phyloP scores from a whole-genome alignment of 2,888 invertebrate genomes.

The Neoascia interrupta region DNA sequence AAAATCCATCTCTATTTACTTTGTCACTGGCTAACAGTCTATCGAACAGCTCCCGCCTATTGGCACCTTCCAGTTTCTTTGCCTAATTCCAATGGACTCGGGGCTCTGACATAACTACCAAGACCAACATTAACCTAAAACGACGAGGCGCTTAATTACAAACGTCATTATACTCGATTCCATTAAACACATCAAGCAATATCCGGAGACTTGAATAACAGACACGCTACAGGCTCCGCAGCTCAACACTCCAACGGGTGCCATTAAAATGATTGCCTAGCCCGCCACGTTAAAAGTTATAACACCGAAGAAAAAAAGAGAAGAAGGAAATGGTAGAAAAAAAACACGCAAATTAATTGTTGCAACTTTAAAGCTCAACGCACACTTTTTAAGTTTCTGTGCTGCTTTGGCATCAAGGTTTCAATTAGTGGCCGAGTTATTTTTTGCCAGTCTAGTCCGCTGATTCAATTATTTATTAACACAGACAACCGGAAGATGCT shows the following conservation, averaged over 20 bases:
- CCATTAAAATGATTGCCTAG: neutral
- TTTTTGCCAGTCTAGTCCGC: neutral
- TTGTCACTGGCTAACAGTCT: too few species aligned
- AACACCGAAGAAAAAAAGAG: neutral
- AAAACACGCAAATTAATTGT: slow-evolving; percentile 41
- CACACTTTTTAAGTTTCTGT: slow-evolving; percentile 7
- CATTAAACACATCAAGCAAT: slow-evolving; percentile 38
- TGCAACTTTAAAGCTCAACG: slow-evolving; percentile 37
- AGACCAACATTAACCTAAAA: too few species aligned
- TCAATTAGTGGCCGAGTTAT: slow-evolving; percentile 11
- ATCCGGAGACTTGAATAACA: slow-evolving; percentile 52
- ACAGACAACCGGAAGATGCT: neutral
- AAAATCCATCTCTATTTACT: too few species aligned
- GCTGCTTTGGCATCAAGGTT: neutral
- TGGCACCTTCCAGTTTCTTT: too few species aligned
- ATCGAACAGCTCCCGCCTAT: too few species aligned
- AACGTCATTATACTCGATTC: slow-evolving; percentile 39
- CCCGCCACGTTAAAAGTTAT: too few species aligned
- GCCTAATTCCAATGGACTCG: too few species aligned
- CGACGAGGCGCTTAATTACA: slow-evolving; percentile 40
- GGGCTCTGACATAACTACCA: too few species aligned
- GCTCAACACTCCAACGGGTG: neutral
- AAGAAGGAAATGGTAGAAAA: slow-evolving; percentile 39
- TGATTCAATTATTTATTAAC: too few species aligned
- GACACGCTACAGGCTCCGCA: too few species aligned